Percentiles rank a stretch among this genome's conserved stretches.
Evolutionary conservation across 2,888 invertebrate species (phyloP).

Genomic region (Phytoseiulus persimilis): DNA sequence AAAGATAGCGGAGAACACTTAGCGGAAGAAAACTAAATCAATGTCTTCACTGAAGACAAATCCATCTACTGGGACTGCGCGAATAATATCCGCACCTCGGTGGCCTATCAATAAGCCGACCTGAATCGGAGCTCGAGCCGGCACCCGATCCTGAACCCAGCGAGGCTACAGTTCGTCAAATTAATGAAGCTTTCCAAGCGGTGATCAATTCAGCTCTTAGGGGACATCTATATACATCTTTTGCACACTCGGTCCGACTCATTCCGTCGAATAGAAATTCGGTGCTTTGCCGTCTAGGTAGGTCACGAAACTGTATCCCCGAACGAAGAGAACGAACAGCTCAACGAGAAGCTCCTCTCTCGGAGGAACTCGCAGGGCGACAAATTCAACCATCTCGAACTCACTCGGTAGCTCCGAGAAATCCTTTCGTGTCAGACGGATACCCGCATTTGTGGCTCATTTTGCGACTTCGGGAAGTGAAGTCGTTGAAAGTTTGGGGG

Average conservation of each 20-base stretch:
- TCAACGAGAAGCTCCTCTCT: no score
- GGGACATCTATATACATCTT: not conserved
- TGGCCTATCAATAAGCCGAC: not conserved
- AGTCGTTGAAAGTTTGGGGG: no score
- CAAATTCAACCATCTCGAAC: not conserved
- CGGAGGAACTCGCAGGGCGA: no score
- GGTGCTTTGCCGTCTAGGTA: not conserved
- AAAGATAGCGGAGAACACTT: not conserved
- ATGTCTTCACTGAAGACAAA: constrained; percentile 11
- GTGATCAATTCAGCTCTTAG: not conserved
- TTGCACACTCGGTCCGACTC: not conserved
- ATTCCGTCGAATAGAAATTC: not conserved
- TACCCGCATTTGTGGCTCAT: no score
- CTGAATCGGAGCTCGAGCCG: not conserved
- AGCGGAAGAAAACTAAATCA: not conserved
- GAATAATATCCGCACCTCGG: not conserved
- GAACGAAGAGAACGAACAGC: no score
- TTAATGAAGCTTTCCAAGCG: not conserved
- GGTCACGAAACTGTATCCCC: no score
- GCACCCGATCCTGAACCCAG: not conserved
- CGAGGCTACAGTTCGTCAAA: not conserved
- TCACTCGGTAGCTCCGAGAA: no score
- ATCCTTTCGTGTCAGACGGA: no score
- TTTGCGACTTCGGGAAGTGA: no score
- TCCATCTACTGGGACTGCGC: constrained; percentile 26